phyloP scores from a whole-genome alignment of 2,113 vertebrate genomes.

The Phasianus colchicus region DNA sequence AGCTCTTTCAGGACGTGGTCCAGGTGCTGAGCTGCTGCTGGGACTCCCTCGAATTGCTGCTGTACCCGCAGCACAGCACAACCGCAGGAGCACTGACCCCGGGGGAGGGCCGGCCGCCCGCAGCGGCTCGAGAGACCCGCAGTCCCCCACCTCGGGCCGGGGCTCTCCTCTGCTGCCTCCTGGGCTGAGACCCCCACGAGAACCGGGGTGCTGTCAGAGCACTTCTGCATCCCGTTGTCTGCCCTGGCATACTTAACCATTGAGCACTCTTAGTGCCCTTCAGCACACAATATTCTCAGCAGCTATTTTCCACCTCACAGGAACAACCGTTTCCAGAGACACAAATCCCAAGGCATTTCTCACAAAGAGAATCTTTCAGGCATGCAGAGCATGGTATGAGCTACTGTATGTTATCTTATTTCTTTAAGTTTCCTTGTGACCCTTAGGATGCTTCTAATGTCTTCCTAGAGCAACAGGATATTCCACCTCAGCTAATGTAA shows the following conservation, averaged over 20 bases:
- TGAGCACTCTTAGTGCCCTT: no score
- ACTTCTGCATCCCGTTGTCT: background rate
- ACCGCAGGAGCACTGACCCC: no score
- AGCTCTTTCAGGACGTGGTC: background rate
- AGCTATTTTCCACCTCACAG: background rate
- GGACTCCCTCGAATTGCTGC: no score
- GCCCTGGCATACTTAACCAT: no score
- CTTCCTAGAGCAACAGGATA: background rate
- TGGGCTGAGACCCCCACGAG: background rate
- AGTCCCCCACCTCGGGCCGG: no score
- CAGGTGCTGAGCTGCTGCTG: background rate
- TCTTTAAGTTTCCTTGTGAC: conserved; percentile 9
- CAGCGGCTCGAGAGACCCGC: no score
- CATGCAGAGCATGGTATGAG: background rate
- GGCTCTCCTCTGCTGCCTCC: background rate
- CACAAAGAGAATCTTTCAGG: background rate
- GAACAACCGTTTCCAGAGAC: background rate
- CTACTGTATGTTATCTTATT: conserved; percentile 6
- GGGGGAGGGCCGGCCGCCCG: no score
- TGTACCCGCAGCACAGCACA: no score
- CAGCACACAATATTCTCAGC: background rate
- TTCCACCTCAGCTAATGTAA: conserved; percentile 41
- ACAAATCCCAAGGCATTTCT: background rate
- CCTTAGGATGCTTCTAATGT: conserved; percentile 26
- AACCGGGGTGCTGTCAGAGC: background rate